Conservation (phyloP, 2,888 invertebrate genomes). For the Syrista parreyssii region DNA sequence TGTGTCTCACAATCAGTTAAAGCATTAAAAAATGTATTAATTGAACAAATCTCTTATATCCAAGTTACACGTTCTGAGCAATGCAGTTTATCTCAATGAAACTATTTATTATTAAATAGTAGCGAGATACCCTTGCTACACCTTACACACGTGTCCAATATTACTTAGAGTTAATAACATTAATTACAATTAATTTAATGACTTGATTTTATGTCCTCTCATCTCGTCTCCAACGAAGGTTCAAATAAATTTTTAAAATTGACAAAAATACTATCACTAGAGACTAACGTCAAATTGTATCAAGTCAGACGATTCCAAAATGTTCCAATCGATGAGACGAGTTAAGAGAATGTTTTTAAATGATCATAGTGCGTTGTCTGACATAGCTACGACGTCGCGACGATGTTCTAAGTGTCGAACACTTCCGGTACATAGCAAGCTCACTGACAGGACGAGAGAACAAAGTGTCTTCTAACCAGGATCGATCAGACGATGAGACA, state of each 20-base stretch:
- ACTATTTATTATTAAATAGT: neutral
- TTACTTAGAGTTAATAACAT: neutral
- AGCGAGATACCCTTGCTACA: neutral
- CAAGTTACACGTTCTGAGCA: neutral
- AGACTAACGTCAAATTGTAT: neutral
- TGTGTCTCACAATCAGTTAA: neutral
- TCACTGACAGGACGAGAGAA: neutral
- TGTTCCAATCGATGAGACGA: neutral
- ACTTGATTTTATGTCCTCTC: neutral
- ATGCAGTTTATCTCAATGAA: neutral
- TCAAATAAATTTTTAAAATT: neutral
- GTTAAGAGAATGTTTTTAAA: neutral
- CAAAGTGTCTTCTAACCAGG: neutral
- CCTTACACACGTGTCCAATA: neutral
- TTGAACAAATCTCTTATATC: neutral
- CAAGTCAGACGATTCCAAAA: neutral
- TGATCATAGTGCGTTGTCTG: neutral
- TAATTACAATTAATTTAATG: neutral
- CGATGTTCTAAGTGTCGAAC: neutral
- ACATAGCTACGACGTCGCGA: neutral
- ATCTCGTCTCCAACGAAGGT: neutral
- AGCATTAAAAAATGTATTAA: neutral
- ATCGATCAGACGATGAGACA: neutral
- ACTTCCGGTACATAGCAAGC: neutral
- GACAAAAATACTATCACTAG: neutral